Evolutionary conservation across 2,888 invertebrate genomes (phyloP), one percentile per base, ranked within the genome.

Genomic region (Agrochola litura): DNA sequence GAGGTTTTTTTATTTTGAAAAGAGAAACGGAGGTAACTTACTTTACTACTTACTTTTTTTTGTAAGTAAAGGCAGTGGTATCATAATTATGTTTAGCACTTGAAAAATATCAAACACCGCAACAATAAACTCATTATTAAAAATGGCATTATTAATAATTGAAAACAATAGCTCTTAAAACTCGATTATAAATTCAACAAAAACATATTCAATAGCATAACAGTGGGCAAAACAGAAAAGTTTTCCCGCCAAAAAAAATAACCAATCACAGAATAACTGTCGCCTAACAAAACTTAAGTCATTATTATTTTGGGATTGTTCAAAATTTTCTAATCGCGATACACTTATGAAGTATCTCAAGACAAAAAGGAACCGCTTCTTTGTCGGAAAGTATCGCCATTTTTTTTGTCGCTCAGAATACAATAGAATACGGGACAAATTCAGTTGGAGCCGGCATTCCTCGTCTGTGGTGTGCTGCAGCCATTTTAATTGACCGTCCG

Each of bases 401-500:
- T 89, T 95, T 80, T 96, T 96, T 96, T 95, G 93, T 88, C 79
- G 73, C 72, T 60, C 69, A 78, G 92, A 94, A 95, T 91, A 96
- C 96, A 96, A 96, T 95, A 95, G 93, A 66, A 86, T 89, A 84
- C 79, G 87, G 93, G 94, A 95, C 95, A 95, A 95, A 95, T 95
- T 95, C 94, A 91, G 94, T 89, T 91, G 89, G 92, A 89, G 90
- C 86, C 89, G 79, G 90, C 92, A 96, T 96, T 95, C 96, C 90
- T 85, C 78, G 86, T 86, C 89, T 79, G 86, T 95, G 95, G 96
- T 96, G 96, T 96, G 95, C 94, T 94, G 90, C 91, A 96, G 92
- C 93, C 92, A 96, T 96, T 96, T 96, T 96, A 96, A 96, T 96
- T 96, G 96, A 95, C 94, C 92, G 88, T 86, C 91, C 89, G 90